These are phyloP conservation scores for Tholera decimalis DNA, from an alignment of 2,888 invertebrate genomes.

Conservation along the genomic window DNA sequence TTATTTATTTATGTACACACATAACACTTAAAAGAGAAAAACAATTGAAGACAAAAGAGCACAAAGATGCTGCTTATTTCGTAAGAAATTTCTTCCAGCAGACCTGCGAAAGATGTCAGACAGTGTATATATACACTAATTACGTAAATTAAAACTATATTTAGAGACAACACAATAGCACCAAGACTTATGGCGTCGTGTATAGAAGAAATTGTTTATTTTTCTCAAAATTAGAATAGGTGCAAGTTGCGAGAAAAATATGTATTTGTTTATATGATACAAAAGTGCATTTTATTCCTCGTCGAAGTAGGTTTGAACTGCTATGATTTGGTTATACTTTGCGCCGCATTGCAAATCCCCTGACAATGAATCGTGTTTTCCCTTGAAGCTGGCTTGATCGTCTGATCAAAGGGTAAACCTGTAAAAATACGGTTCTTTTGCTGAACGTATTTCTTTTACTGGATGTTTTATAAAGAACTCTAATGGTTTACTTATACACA, in stretches of 20 bases:
- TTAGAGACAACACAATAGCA: slow-evolving; percentile 8
- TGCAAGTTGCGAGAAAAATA: slow-evolving; percentile 17
- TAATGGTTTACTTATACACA: slow-evolving; percentile 11
- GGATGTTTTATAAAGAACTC: slow-evolving; percentile 7
- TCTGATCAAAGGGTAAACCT: slow-evolving; percentile 57
- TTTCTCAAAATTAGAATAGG: not conserved
- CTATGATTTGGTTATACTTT: slow-evolving; percentile 61
- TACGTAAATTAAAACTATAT: not conserved
- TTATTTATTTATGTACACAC: too few species aligned
- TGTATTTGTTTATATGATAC: slow-evolving; percentile 22
- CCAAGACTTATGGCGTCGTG: slow-evolving; percentile 27
- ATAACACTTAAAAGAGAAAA: too few species aligned
- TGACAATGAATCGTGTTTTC: slow-evolving; percentile 61
- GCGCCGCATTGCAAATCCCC: slow-evolving; percentile 62
- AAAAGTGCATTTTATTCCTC: slow-evolving; percentile 57
- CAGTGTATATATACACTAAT: too few species aligned
- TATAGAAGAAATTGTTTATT: slow-evolving; percentile 18
- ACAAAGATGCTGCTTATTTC: too few species aligned
- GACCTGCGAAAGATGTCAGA: too few species aligned
- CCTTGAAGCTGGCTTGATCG: slow-evolving; percentile 54
- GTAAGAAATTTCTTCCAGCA: too few species aligned
- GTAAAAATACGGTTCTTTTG: slow-evolving; percentile 43
- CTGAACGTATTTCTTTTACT: slow-evolving; percentile 17
- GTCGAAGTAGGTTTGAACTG: slow-evolving; percentile 49
- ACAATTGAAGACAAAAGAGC: too few species aligned